Conservation (phyloP, 2,888 invertebrate species). For the Loripinus fragilis region DNA sequence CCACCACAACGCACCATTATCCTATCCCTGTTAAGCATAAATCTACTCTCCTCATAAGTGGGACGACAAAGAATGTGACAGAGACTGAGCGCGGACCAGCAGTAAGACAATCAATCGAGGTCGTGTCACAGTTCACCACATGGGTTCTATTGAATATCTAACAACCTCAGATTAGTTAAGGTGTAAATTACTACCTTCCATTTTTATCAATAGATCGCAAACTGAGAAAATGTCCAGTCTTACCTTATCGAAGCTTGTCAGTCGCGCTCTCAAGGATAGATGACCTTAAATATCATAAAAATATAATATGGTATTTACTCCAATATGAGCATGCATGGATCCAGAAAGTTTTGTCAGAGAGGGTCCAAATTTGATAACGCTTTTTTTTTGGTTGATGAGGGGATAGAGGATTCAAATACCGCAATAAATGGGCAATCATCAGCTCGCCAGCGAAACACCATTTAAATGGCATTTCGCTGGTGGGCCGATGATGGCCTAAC, state of each 20-base stretch:
- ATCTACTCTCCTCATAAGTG: conserved; percentile 6
- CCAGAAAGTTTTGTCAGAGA: no score
- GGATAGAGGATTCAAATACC: no score
- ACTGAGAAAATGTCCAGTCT: conserved; percentile 16
- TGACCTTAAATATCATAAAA: conserved; percentile 12
- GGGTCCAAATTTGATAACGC: no score
- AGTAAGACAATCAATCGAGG: conserved; percentile 16
- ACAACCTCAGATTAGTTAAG: conserved; percentile 7
- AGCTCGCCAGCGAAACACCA: no score
- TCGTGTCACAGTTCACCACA: neutral
- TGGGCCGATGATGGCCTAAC: no score
- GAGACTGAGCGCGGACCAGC: neutral
- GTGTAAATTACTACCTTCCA: conserved; percentile 13
- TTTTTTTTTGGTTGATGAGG: no score
- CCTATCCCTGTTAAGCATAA: neutral
- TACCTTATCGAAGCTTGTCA: neutral
- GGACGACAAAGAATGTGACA: conserved; percentile 2
- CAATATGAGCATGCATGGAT: no score
- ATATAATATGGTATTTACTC: no score
- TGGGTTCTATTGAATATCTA: neutral
- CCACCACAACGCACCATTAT: neutral
- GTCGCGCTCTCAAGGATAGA: neutral
- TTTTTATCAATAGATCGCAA: conserved; percentile 11
- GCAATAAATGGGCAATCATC: no score
- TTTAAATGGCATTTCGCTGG: no score